phyloP scores from a whole-genome alignment of 2,797 vertebrate genomes.

The Sebastolobus altivelis region DNA sequence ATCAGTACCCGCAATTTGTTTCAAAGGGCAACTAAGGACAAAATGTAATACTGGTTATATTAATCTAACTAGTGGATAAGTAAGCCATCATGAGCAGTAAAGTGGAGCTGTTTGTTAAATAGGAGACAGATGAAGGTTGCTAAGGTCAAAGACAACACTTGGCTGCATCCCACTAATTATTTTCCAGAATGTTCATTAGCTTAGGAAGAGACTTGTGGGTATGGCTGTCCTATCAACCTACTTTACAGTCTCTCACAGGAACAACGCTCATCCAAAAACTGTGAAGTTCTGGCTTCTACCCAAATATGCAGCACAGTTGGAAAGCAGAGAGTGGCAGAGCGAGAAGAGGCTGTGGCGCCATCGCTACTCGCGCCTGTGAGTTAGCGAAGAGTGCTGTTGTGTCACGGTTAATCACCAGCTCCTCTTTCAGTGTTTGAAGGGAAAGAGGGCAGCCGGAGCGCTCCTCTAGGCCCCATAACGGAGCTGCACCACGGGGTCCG shows the following conservation, averaged over 20 bases:
- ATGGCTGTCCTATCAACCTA: constrained; percentile 67
- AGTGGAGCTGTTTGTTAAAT: constrained; percentile 35
- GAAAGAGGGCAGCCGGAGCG: constrained; percentile 31
- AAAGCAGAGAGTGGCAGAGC: constrained; percentile 23
- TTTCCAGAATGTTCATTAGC: constrained; percentile 65
- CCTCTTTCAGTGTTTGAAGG: constrained; percentile 46
- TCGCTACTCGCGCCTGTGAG: constrained; percentile 49
- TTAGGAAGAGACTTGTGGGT: constrained; percentile 50
- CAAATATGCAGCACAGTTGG: constrained; percentile 57
- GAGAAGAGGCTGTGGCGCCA: constrained; percentile 32
- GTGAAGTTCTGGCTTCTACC: constrained; percentile 51
- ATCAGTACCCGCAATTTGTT: constrained; percentile 8
- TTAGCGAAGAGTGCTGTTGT: constrained; percentile 52
- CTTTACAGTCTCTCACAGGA: constrained; percentile 71
- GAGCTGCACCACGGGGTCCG: constrained; percentile 53
- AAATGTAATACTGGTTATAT: constrained; percentile 7
- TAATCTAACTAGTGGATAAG: constrained; percentile 9
- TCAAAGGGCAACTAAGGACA: not conserved
- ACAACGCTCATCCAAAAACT: constrained; percentile 64
- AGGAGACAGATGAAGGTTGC: constrained; percentile 48
- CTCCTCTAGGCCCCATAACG: constrained; percentile 41
- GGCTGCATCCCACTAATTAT: constrained; percentile 60
- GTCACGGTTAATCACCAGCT: constrained; percentile 64
- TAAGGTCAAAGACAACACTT: constrained; percentile 62
- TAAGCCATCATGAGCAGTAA: constrained; percentile 22